Conservation (phyloP, 2,113 vertebrate species). For the Chaenogobius annularis region DNA sequence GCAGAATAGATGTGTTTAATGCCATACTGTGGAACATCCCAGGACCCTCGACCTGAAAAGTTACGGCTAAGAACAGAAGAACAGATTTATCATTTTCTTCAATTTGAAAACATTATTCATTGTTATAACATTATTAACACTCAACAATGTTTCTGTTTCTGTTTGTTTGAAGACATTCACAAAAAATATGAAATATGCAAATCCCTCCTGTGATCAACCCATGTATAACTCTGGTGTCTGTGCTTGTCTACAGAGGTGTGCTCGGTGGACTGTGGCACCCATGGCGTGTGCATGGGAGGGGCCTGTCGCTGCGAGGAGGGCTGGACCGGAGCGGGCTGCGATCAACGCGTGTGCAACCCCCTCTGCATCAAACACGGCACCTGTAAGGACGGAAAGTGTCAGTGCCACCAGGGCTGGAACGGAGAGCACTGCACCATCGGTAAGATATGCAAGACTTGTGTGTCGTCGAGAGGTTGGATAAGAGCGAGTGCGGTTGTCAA, state of each 20-base stretch:
- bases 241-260: conserved; percentile 87
- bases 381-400: conserved; percentile 99
- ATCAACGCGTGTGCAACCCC: conserved; percentile 97
- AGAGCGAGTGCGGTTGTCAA: conserved; percentile 28
- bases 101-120: too few relatives aligned
- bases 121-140: too few relatives aligned
- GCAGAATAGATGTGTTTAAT: too few relatives aligned
- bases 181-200: too few relatives aligned
- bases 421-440: conserved; percentile 99
- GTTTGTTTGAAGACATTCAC: too few relatives aligned
- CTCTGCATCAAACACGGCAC: conserved; percentile 97
- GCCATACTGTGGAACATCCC: too few relatives aligned
- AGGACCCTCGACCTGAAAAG: too few relatives aligned
- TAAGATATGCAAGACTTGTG: conserved; percentile 69
- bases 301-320: conserved; percentile 97
- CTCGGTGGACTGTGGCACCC: conserved; percentile 96
- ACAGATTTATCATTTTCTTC: too few relatives aligned
- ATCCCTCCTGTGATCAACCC: too few relatives aligned
- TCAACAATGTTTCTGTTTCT: too few relatives aligned
- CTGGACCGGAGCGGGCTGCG: conserved; percentile 94
- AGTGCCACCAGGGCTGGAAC: conserved; percentile 99
- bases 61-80: too few relatives aligned
- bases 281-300: conserved; percentile 95
- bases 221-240: not conserved
- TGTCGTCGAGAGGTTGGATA: conserved; percentile 24